Conservation (phyloP, 2,888 invertebrate species). For the Monoplex corrugatus region DNA sequence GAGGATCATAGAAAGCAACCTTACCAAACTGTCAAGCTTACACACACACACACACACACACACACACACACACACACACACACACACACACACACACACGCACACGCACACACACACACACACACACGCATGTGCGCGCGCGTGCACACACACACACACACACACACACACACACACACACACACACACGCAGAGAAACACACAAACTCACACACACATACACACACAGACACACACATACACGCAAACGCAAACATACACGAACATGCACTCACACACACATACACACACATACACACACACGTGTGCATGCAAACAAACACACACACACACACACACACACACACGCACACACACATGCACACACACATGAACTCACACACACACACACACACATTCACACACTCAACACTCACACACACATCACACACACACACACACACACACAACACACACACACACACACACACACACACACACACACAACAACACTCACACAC, state of each 20-base stretch:
- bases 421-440: background rate
- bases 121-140: background rate
- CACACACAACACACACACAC: background rate
- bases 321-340: background rate
- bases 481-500: background rate
- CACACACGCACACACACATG: background rate
- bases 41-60: slow-evolving; percentile 25
- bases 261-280: background rate
- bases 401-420: background rate
- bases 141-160: background rate
- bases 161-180: background rate
- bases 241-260: background rate
- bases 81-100: background rate
- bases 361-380: background rate
- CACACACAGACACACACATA: background rate
- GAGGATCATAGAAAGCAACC: too few species aligned
- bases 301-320: background rate
- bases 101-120: background rate
- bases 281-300: background rate
- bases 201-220: background rate
- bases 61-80: background rate
- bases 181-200: background rate
- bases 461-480: background rate
- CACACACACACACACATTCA: background rate
- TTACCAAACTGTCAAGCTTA: too few species aligned